Conservation (phyloP, 2,888 invertebrate species). For the Tanytarsus gracilentus region DNA sequence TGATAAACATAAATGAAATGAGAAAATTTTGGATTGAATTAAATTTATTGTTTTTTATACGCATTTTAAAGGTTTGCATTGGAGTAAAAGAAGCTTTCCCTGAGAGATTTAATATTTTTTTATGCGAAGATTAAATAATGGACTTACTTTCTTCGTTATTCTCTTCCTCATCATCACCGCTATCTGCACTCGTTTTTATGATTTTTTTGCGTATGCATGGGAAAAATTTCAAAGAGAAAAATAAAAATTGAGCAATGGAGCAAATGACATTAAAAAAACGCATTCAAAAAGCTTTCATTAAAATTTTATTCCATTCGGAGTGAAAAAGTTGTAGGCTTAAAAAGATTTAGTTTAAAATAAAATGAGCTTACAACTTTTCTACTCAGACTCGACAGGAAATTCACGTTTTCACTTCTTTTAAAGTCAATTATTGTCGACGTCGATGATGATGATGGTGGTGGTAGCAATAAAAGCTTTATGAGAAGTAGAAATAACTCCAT, state of each 20-base stretch:
- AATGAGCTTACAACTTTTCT: too few species aligned
- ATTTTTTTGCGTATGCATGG: neutral
- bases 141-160: slow-evolving; percentile 41
- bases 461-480: too few species aligned
- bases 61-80: slow-evolving; percentile 38
- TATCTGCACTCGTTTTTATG: slow-evolving; percentile 32
- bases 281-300: neutral
- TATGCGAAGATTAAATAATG: slow-evolving; percentile 32
- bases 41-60: slow-evolving; percentile 35
- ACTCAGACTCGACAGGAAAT: too few species aligned
- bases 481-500: too few species aligned
- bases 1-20: neutral
- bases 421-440: too few species aligned
- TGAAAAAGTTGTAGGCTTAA: too few species aligned
- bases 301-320: neutral
- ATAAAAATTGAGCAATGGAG: neutral
- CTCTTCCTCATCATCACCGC: slow-evolving; percentile 35
- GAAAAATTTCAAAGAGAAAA: neutral
- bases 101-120: too few species aligned
- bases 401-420: too few species aligned
- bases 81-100: too few species aligned
- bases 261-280: neutral
- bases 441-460: too few species aligned
- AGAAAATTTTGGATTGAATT: neutral
- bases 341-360: too few species aligned